Evolutionary conservation across 2,113 vertebrate species (phyloP).

Genomic region (Egretta garzetta): DNA sequence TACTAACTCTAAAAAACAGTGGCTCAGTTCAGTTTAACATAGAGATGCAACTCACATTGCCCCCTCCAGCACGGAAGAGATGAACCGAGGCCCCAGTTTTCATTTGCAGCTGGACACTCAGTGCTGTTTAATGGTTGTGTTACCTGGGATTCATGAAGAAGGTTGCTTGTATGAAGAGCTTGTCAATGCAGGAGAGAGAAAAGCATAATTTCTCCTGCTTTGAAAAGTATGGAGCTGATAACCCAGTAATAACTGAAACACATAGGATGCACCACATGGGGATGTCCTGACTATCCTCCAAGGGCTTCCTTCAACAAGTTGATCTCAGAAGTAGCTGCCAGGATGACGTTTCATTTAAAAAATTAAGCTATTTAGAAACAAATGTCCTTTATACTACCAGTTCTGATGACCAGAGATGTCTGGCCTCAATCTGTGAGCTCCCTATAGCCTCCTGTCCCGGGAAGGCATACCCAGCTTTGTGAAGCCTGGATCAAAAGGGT

Average conservation of each 20-base stretch:
- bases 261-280: accelerated
- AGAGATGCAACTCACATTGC: neutral
- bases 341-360: neutral
- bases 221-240: neutral
- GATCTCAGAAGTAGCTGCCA: neutral
- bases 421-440: neutral
- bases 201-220: neutral
- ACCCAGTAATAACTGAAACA: neutral
- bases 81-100: neutral
- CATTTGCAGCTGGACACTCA: neutral
- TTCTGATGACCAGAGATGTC: neutral
- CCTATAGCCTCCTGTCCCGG: neutral
- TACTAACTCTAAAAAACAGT: neutral
- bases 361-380: neutral
- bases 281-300: neutral
- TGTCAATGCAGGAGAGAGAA: neutral
- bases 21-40: neutral
- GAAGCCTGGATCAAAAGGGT: neutral
- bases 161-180: neutral
- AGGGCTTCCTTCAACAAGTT: neutral
- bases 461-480: neutral
- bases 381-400: neutral
- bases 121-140: neutral
- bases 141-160: neutral
- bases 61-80: neutral